Conservation (phyloP, 2,113 vertebrate species). For the Lamprologus callipterus region DNA sequence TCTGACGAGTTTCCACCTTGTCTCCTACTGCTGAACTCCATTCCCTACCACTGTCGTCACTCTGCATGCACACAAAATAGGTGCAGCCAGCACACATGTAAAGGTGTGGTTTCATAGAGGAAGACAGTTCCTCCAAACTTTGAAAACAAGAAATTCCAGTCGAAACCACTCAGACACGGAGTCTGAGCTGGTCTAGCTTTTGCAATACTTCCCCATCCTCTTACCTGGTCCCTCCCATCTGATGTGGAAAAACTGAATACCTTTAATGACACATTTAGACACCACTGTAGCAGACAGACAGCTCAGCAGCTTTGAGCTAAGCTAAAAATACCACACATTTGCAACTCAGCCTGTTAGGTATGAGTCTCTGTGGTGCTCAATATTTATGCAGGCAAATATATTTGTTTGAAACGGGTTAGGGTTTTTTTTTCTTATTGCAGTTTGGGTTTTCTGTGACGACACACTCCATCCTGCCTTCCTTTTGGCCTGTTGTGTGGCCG, state of each 20-base stretch:
- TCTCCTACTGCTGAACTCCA: not conserved
- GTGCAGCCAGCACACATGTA: not conserved
- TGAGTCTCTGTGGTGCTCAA: not conserved
- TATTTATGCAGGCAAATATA: not conserved
- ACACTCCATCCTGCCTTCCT: not conserved
- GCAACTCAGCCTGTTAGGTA: not conserved
- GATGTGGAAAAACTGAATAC: not conserved
- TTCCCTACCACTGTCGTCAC: not conserved
- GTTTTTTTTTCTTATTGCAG: not conserved
- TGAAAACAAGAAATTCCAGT: not conserved
- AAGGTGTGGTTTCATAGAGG: not conserved
- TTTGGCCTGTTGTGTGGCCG: not conserved
- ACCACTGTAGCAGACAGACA: not conserved
- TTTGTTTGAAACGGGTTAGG: not conserved
- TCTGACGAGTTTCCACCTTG: not conserved
- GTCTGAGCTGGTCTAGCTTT: not conserved
- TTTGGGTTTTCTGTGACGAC: not conserved
- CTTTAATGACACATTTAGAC: not conserved
- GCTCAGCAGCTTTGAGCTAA: not conserved
- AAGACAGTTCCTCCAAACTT: not conserved
- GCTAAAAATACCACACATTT: not conserved
- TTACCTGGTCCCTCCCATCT: not conserved
- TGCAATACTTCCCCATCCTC: not conserved
- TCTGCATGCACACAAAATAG: not conserved
- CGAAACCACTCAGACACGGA: accelerated